phyloP scores from a whole-genome alignment of 2,113 vertebrate genomes.

The Cephalopterus ornatus region DNA sequence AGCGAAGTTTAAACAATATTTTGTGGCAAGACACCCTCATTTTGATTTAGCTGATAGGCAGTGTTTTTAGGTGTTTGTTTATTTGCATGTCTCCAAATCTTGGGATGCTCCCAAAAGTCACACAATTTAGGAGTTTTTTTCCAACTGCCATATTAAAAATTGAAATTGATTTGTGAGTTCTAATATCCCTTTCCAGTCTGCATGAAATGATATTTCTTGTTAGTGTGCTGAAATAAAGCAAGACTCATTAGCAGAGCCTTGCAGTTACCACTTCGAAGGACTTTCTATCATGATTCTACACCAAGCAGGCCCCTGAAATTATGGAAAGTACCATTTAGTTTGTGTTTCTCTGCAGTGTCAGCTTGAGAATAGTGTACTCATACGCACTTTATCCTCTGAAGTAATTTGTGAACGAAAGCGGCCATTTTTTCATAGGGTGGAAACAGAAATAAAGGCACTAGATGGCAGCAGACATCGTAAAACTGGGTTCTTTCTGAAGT shows the following conservation, averaged over 20 bases:
- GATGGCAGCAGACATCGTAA: conserved; percentile 75
- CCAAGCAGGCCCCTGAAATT: neutral
- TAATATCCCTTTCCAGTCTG: neutral
- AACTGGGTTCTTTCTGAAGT: neutral
- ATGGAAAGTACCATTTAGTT: neutral
- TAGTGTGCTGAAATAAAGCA: neutral
- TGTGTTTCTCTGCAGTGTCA: neutral
- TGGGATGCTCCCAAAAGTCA: neutral
- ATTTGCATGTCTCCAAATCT: neutral
- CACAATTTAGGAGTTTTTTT: neutral
- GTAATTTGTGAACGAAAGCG: rapidly evolving
- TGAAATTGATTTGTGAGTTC: neutral
- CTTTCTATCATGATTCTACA: neutral
- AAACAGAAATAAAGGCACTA: conserved; percentile 36
- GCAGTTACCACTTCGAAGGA: neutral
- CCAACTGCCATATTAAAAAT: neutral
- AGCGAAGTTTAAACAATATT: neutral
- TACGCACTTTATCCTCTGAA: neutral
- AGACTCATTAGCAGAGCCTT: neutral
- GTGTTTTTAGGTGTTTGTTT: neutral
- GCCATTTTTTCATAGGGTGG: neutral
- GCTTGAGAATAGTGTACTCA: neutral
- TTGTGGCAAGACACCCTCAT: neutral
- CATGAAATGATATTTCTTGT: neutral
- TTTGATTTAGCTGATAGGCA: neutral